Evolutionary conservation across 1,140 invertebrate species (phyloP), one percentile per base, ranked within the genome.

Genomic region (Megathymus violae): DNA sequence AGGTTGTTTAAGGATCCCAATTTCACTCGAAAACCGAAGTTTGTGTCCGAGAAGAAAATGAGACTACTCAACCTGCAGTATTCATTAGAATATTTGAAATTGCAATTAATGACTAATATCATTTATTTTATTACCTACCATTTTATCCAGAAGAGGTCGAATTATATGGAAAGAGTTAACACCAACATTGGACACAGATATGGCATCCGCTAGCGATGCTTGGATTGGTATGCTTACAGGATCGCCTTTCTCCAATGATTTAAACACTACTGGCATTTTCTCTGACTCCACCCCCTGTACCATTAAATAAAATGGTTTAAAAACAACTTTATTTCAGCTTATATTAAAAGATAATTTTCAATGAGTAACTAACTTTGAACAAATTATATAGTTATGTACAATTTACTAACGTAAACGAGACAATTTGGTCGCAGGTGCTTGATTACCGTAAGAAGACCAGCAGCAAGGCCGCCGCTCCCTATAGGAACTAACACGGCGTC

Each of bases 271-370:
- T n/a, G 94, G 90, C 80, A 94, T 93, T 25, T 85, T 84, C 75
- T 95, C 95, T 1, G 94, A 91, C 75, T 96, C 94, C 4, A 95
- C 94, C 10, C 95, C 95, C 94, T 95, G 68, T 31, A 67, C 77
- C 14, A 44, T 22, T 22, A 22, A 3, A 22, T 22, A 11, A 36
- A 51, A 62, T n/a, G n/a, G n/a, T n/a, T n/a, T n/a, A n/a, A n/a
- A n/a, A n/a, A n/a, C n/a, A n/a, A n/a, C n/a, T n/a, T n/a, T n/a
- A n/a, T n/a, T n/a, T n/a, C n/a, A n/a, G n/a, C n/a, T n/a, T n/a
- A n/a, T n/a, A n/a, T n/a, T n/a, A n/a, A n/a, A n/a, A n/a, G n/a
- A n/a, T n/a, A n/a, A n/a, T n/a, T n/a, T n/a, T n/a, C n/a, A n/a
- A n/a, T 60, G 36, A 34, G 16, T 3, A 50, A 15, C 17, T n/a